A percentile compares a stretch with the other conserved stretches of the same genome.
Conservation (phyloP, 2,113 vertebrate genomes). For the Taurulus bubalis region DNA sequence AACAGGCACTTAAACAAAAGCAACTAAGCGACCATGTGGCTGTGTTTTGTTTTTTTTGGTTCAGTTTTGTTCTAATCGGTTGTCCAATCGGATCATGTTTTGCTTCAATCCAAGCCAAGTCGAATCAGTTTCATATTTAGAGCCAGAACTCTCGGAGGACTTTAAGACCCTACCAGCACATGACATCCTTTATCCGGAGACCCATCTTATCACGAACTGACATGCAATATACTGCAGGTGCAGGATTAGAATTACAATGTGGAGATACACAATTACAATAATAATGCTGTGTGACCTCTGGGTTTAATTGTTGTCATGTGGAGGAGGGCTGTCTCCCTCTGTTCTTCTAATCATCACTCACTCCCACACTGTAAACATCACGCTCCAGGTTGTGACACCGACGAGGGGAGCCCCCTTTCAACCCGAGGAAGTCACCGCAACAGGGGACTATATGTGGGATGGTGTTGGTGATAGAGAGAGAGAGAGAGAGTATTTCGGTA, state of each 20-base stretch:
- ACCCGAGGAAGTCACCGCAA: conserved; percentile 25
- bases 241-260: background rate
- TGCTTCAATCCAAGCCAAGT: conserved; percentile 2
- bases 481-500: background rate
- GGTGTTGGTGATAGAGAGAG: background rate
- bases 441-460: conserved; percentile 22
- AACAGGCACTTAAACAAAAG: conserved; percentile 53
- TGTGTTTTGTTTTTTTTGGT: conserved; percentile 36
- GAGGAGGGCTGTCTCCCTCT: conserved; percentile 30
- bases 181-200: background rate
- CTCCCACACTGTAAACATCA: conserved; percentile 75
- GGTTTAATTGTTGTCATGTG: conserved; percentile 8
- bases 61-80: conserved; percentile 39
- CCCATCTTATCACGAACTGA: background rate
- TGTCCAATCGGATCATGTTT: conserved; percentile 23
- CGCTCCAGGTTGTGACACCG: conserved; percentile 63
- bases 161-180: conserved; percentile 20
- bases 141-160: conserved; percentile 1
- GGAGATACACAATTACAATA: background rate
- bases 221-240: background rate
- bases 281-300: conserved; percentile 33
- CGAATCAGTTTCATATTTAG: conserved; percentile 22
- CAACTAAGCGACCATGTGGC: conserved; percentile 20
- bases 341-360: conserved; percentile 57
- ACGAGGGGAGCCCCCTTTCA: conserved; percentile 40